Evolutionary conservation across 2,888 invertebrate genomes (phyloP).

Genomic region (Blastobasis lacticolella): DNA sequence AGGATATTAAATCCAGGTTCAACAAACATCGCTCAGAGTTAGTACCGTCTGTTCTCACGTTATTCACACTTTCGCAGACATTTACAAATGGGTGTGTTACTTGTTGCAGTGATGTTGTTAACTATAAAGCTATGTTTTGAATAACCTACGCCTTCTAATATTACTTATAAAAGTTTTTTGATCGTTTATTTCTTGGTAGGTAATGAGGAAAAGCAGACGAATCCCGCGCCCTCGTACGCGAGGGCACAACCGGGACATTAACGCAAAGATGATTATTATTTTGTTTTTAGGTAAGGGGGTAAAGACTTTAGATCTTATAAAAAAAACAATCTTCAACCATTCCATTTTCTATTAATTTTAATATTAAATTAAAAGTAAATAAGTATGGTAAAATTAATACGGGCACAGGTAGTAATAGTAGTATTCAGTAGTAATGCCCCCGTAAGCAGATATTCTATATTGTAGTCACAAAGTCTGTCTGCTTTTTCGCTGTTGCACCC

Average conservation of each 20-base stretch:
- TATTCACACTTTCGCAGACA: neutral
- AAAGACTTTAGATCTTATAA: neutral
- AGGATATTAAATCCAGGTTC: slow-evolving; percentile 56
- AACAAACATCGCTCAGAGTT: slow-evolving; percentile 30
- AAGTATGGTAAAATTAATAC: neutral
- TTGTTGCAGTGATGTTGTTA: no score
- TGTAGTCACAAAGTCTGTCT: slow-evolving; percentile 37
- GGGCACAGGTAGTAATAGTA: neutral
- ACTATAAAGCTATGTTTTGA: no score
- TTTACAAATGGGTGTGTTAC: no score
- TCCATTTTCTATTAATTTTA: neutral
- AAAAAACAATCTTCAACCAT: neutral
- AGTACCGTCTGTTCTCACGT: no score
- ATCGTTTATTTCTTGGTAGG: no score
- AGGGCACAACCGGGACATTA: no score
- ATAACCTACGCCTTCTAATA: no score
- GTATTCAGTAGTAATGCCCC: neutral
- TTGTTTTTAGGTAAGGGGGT: no score
- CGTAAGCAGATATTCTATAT: slow-evolving; percentile 16
- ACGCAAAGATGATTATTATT: no score
- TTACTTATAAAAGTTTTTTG: no score
- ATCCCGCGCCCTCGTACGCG: no score
- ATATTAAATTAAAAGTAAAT: neutral
- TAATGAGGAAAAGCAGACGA: no score
- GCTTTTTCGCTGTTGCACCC: slow-evolving; percentile 25